Evolutionary conservation across 2,797 vertebrate species (phyloP), one percentile per base, ranked within the genome.

Genomic region (Tapirus indicus): DNA sequence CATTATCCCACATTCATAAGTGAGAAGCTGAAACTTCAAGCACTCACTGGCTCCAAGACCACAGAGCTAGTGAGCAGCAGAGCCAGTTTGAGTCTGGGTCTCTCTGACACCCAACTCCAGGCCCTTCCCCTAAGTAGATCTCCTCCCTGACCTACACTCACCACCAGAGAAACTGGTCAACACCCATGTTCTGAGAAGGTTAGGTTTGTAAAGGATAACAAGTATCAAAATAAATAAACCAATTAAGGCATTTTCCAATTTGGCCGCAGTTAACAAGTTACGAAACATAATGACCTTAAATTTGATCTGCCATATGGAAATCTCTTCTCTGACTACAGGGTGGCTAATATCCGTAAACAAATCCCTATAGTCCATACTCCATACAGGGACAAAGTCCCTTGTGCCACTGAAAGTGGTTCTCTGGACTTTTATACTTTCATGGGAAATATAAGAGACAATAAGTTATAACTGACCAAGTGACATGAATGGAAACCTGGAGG

Each of bases 401-500:
- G 27, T 11, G 29, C 91, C n/a, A 74, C 0, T 71, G 29, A 92
- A 96, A 71, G 29, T 62, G 58, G 1, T 25, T 82, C 47, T 62
- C 87, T 71, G 58, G 84, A 56, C 17, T 49, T 89, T 84, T 44
- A 64, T 71, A 56, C 14, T 60, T 95, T 77, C 35, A 79, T 41
- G 68, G 21, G 6, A 88, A 95, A 68, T 82, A 85, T 6, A 80
- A 54, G 18, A 86, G 75, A 68, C 54, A 80, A 18, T n/a, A 86
- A 58, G 21, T 85, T 97, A 52, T 10, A 82, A 88, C 29, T 35
- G 32, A 78, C 11, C 16, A 41, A 82, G 17, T 72, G 27, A 91
- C n/a, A 87, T 83, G 75, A 84, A 95, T 62, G 17, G 54, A 87
- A 87, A 94, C 14, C n/a, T 88, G 49, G 9, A 62, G 47, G 47